phyloP scores from a whole-genome alignment of 2,797 vertebrate species.

The Melanotaenia trifasciata region DNA sequence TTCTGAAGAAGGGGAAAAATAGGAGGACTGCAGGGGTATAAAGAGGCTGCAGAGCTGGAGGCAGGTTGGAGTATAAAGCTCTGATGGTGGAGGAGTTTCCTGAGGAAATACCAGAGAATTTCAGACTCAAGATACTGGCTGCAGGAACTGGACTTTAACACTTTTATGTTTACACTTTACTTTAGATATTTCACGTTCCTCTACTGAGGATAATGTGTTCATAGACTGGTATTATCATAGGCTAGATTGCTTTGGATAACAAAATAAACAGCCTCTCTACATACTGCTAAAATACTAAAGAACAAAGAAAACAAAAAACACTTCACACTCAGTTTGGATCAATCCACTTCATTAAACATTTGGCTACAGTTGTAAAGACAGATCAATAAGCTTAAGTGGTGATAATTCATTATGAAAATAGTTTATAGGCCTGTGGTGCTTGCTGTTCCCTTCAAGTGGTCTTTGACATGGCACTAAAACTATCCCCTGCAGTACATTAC shows the following conservation, averaged over 20 bases:
- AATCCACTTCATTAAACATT: conserved; percentile 39
- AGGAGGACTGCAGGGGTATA: conserved; percentile 6
- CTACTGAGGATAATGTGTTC: background rate
- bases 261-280: background rate
- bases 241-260: background rate
- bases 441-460: background rate
- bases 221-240: background rate
- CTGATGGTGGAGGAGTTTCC: conserved; percentile 54
- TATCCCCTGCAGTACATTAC: background rate
- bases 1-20: conserved; percentile 6
- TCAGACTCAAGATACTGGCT: conserved; percentile 30
- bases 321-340: conserved; percentile 1
- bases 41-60: conserved; percentile 3
- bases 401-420: background rate
- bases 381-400: conserved; percentile 27
- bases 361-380: conserved; percentile 16
- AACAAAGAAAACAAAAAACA: background rate
- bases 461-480: background rate
- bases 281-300: background rate
- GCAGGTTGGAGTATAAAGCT: background rate
- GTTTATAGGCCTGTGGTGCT: background rate
- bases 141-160: conserved; percentile 8
- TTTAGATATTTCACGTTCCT: conserved; percentile 1
- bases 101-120: conserved; percentile 71
- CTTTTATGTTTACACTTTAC: conserved; percentile 14